Base-by-base conservation (phyloP, 2,888 invertebrate species). In the Perithous albicinctus region DNA sequence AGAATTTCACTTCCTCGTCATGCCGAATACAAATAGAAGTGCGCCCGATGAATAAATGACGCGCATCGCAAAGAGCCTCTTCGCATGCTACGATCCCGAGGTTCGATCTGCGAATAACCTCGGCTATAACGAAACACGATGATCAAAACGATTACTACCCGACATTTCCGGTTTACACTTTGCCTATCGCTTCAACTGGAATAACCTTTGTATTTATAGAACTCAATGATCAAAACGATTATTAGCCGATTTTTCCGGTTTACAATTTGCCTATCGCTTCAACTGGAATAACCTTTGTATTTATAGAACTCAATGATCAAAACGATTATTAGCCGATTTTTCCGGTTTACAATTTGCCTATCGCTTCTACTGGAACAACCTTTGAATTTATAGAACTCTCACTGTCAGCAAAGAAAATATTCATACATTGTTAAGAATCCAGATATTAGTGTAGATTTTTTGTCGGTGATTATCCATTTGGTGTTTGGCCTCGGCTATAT, bases 1-100 rank as follows among this genome's bases (percentile, higher is more conserved):
- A 74, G 80, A 84, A 85, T 88, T 89, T 88, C 88, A 87, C 88
- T 89, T 88, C 86, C 88, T 85, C 76, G 82, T 81, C 66, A 84
- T 84, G 81, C 80, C 83, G 88, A 87, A 87, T 89, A 87, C 85
- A 86, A 87, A 89, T 87, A 76, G 83, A 78, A 64, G 70, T 61
- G 15, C 67, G 75, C 74, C 79, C 82, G 61, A 41, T 79, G 79
- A 82, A 84, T 81, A 86, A 86, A 80, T 73, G 74, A 69, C 54
- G 35, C 56, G 76, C 23, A 56, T 32, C 64, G 46, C 41, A 38
- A 32, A 63, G 48, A 20, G 20, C 15, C 41, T 59, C 29, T 35
- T 56, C 23, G 63, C 61, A 51, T 69, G 48, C 61, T 43, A 46
- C 38, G 46, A 74, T 69, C 35, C 63, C 41, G 48, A 35, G 41